Conservation (phyloP, 2,888 invertebrate genomes). For the Ypsolopha sequella region DNA sequence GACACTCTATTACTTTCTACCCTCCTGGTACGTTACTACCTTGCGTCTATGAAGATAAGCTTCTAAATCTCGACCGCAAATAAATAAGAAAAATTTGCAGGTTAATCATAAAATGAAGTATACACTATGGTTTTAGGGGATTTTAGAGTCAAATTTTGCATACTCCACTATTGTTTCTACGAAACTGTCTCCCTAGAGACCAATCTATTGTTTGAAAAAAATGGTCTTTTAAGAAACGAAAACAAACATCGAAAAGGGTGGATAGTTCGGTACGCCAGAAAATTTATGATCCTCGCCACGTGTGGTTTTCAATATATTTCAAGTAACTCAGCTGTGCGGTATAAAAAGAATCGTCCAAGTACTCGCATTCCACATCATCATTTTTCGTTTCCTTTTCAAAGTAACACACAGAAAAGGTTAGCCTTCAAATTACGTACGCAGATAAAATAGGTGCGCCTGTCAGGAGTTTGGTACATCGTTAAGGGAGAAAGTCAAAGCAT, state of each 20-base stretch:
- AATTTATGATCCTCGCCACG: not conserved
- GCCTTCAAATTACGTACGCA: not conserved
- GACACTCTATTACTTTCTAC: slow-evolving; percentile 57
- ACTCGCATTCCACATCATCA: too few species aligned
- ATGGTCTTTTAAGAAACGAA: too few species aligned
- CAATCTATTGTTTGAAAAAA: not conserved
- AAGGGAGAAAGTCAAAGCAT: slow-evolving; percentile 2
- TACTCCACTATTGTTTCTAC: not conserved
- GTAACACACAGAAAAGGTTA: not conserved
- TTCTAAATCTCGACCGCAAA: slow-evolving; percentile 2
- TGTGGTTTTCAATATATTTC: not conserved
- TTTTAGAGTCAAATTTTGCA: not conserved
- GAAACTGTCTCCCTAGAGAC: not conserved
- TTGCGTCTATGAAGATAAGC: slow-evolving; percentile 6
- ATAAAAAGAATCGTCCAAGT: not conserved
- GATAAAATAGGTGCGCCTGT: slow-evolving; percentile 3
- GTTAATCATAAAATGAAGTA: not conserved
- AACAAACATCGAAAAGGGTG: not conserved
- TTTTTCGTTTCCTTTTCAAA: too few species aligned
- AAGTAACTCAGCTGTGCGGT: not conserved
- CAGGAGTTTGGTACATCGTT: slow-evolving; percentile 5
- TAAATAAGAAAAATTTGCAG: slow-evolving; percentile 4
- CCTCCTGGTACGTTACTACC: slow-evolving; percentile 5
- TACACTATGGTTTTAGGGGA: not conserved
- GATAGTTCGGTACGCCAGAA: not conserved